Base-by-base conservation (phyloP, 1,140 invertebrate genomes). In the Papilio polyxenes region DNA sequence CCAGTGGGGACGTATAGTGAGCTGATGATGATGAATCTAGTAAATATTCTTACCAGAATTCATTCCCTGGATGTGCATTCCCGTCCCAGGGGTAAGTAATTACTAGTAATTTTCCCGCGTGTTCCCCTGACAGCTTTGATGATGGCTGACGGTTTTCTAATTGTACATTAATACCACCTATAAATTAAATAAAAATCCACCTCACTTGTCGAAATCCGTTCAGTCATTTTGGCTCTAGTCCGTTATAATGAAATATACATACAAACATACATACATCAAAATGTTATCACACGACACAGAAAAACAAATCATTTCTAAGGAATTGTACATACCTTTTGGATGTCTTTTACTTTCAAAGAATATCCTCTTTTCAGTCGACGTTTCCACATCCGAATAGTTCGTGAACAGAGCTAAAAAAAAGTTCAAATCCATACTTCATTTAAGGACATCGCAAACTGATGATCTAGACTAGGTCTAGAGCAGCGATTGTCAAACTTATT, bases 71-170 rank as follows among this genome's bases (percentile, higher is more conserved):
- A 79, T 96, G 93, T 2, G 96, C 95, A 85, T 97, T 97, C 10
- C 96, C 95, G 88, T 97, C 96, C 95, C 96, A 96, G 1, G 96
- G 95, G 84, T 97, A 97, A 1, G 95, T 96, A 6, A 96, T 95
- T 11, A 97, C 94, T 75, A 96, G 87, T 3, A 96, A 87, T 87
- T 96, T 96, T 37, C 95, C 95, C 44, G 86, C 89, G 74, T 95
- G 89, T 56, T 90, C 90, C 13, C 93, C 92, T 0, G 69, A 82
- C 69, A 95, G 81, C 80, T 89, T 91, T 0, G 91, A 80, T 0
- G 94, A 94, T 1, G 95, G 95, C 83, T 95, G 89, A 13, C 95
- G 83, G 59, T 93, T 90, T 75, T 89, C 90, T 48, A 95, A 81
- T 75, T 93, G 90, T 0, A 95, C 90, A 81, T 91, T 94, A 75